Conservation (phyloP, 2,888 invertebrate species). For the Watsonalla cultraria region DNA sequence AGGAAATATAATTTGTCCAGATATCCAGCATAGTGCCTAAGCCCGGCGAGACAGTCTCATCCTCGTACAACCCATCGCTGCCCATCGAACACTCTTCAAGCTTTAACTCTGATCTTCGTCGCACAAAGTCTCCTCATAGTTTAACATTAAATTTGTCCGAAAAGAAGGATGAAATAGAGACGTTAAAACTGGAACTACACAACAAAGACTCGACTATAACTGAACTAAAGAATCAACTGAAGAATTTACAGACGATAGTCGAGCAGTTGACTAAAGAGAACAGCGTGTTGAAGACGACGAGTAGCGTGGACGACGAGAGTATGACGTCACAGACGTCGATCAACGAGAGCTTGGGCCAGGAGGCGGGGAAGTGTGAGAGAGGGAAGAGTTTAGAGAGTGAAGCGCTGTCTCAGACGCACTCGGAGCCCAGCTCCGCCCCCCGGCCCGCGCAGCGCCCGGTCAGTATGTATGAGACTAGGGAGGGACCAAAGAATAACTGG, state of each 20-base stretch:
- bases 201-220: conserved; percentile 82
- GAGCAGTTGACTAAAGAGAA: conserved; percentile 90
- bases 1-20: conserved; percentile 23
- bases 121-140: conserved; percentile 35
- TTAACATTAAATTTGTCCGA: conserved; percentile 21
- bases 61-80: conserved; percentile 59
- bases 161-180: conserved; percentile 48
- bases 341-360: conserved; percentile 46
- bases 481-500: conserved; percentile 81
- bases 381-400: conserved; percentile 69
- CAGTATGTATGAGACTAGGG: conserved; percentile 92
- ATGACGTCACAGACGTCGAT: conserved; percentile 60
- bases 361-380: conserved; percentile 43
- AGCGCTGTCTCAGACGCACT: conserved; percentile 47
- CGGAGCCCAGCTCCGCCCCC: conserved; percentile 63
- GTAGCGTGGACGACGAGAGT: conserved; percentile 67
- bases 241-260: conserved; percentile 81
- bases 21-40: conserved; percentile 47
- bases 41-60: conserved; percentile 58
- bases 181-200: conserved; percentile 76
- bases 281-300: conserved; percentile 81
- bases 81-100: conserved; percentile 45
- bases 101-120: conserved; percentile 24
- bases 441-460: conserved; percentile 84
- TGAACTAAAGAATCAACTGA: conserved; percentile 81